These are phyloP conservation scores for Koerneria pararmatus DNA, from an alignment of 2,888 invertebrate species.

Conservation along the genomic window DNA sequence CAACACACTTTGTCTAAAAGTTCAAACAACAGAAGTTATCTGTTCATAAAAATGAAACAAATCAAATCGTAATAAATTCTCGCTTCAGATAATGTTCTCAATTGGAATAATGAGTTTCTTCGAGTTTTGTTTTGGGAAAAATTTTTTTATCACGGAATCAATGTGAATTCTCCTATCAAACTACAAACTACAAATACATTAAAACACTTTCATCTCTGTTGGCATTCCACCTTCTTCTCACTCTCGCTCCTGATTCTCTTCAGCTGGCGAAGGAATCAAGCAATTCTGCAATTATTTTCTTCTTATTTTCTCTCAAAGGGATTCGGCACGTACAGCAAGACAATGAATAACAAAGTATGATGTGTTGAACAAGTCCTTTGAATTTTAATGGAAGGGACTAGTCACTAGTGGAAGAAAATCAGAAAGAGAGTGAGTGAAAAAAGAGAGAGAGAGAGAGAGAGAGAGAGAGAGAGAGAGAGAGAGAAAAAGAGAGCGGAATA, in stretches of 20 bases:
- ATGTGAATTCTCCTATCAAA: constrained; percentile 8
- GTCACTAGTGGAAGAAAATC: constrained; percentile 1
- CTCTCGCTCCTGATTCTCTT: neutral
- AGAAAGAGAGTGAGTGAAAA: constrained; percentile 13
- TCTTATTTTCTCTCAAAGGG: too few species aligned
- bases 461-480: constrained; percentile 12
- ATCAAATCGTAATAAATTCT: too few species aligned
- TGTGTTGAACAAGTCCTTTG: neutral
- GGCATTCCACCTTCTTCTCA: neutral
- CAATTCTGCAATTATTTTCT: neutral
- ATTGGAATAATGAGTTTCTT: too few species aligned
- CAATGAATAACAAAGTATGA: constrained; percentile 9
- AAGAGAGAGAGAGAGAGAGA: constrained; percentile 14
- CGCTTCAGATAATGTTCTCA: too few species aligned
- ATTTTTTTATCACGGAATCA: neutral
- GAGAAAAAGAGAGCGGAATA: constrained; percentile 24
- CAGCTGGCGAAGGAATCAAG: neutral
- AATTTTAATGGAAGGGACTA: neutral
- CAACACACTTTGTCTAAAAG: too few species aligned
- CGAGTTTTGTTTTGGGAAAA: too few species aligned
- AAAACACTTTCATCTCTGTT: neutral
- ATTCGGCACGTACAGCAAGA: too few species aligned
- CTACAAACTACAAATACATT: constrained; percentile 12
- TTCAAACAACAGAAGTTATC: too few species aligned
- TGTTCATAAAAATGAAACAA: too few species aligned